phyloP scores from a whole-genome alignment of 2,797 vertebrate genomes.

The Schizopygopsis pylzovi region DNA sequence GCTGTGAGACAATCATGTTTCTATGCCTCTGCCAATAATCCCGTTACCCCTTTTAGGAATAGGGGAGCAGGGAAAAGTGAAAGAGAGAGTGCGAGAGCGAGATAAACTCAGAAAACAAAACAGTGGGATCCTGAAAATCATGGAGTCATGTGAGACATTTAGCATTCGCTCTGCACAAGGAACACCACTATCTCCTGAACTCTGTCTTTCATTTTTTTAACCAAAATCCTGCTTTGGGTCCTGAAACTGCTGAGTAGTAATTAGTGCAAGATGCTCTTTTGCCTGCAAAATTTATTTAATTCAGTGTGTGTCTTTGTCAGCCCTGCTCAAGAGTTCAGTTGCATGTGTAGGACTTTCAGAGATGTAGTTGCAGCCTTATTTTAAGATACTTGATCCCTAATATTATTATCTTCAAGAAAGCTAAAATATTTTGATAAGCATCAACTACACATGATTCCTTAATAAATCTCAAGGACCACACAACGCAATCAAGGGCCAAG shows the following conservation, averaged over 20 bases:
- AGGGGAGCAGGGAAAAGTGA: constrained; percentile 57
- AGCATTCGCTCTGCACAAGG: constrained; percentile 43
- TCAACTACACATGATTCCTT: constrained; percentile 90
- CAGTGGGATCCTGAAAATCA: constrained; percentile 78
- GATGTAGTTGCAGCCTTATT: constrained; percentile 2
- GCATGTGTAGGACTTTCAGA: constrained; percentile 23
- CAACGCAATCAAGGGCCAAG: constrained; percentile 97
- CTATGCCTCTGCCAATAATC: constrained; percentile 97
- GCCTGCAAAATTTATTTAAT: constrained; percentile 74
- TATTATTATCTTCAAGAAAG: neutral
- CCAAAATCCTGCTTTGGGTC: constrained; percentile 22
- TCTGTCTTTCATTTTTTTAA: constrained; percentile 6
- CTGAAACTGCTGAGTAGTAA: constrained; percentile 49
- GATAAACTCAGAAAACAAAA: constrained; percentile 68
- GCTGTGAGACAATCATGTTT: constrained; percentile 98
- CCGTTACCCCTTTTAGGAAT: constrained; percentile 81
- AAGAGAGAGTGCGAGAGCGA: constrained; percentile 42
- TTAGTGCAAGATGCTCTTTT: constrained; percentile 71
- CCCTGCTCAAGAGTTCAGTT: constrained; percentile 71
- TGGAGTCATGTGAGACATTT: constrained; percentile 64
- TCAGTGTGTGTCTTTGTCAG: constrained; percentile 79
- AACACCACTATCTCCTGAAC: constrained; percentile 44
- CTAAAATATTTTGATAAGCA: constrained; percentile 61
- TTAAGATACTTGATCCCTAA: neutral
- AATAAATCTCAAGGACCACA: constrained; percentile 99